Conservation (phyloP, 2,888 invertebrate species). For the Agriopis aurantiaria region DNA sequence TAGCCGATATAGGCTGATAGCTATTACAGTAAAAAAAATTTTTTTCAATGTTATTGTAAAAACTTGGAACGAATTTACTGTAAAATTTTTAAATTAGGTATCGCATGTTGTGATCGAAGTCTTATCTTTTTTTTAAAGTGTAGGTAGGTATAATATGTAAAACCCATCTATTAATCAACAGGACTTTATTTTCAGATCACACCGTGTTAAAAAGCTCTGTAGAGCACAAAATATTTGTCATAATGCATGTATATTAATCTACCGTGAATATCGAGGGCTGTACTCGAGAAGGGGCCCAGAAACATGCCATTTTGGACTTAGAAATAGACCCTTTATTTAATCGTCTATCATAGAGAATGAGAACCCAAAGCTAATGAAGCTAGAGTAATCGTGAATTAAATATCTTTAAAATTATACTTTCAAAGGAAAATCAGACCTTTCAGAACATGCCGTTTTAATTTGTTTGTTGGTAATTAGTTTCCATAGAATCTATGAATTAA, state of each 20-base stretch:
- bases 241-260: conserved; percentile 13
- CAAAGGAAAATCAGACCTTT: not conserved
- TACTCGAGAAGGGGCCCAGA: conserved; percentile 2
- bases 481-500: not conserved
- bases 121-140: too few relatives aligned
- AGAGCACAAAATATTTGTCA: conserved; percentile 10
- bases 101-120: too few relatives aligned
- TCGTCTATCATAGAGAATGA: conserved; percentile 16
- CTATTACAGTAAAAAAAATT: too few relatives aligned
- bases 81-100: too few relatives aligned
- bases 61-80: not conserved
- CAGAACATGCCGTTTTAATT: not conserved
- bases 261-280: conserved; percentile 19
- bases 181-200: not conserved
- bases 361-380: conserved; percentile 7
- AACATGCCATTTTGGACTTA: conserved; percentile 18
- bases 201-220: conserved; percentile 10
- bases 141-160: too few relatives aligned
- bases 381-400: not conserved
- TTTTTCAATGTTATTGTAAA: too few relatives aligned
- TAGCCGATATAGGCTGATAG: too few relatives aligned
- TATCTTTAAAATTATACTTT: not conserved
- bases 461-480: not conserved
- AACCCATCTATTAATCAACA: not conserved
- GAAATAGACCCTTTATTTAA: conserved; percentile 12